Conservation (phyloP, 2,888 invertebrate species). For the Mesochorus sp. region DNA sequence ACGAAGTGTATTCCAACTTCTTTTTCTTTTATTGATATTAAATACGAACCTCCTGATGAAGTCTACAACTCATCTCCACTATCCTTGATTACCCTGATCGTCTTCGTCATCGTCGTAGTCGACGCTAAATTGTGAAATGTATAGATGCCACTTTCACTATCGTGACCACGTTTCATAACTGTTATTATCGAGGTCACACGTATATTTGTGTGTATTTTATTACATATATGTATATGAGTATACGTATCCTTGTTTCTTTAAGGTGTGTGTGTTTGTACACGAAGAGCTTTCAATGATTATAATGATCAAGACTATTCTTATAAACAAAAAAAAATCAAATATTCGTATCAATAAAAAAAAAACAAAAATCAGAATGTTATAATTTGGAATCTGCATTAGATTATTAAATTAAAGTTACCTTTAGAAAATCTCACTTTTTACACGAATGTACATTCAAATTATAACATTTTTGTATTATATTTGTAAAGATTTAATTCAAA, state of each 20-base stretch:
- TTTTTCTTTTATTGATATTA: background rate
- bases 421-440: no score
- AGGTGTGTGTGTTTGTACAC: conserved; percentile 14
- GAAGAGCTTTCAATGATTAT: conserved; percentile 16
- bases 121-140: conserved; percentile 77
- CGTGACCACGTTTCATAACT: conserved; percentile 82
- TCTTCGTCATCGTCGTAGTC: conserved; percentile 59
- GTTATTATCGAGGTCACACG: conserved; percentile 81
- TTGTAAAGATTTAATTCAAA: no score
- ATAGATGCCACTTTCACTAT: conserved; percentile 81
- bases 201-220: conserved; percentile 60
- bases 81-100: conserved; percentile 30
- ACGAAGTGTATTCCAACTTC: background rate
- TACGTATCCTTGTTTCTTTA: background rate
- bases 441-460: no score
- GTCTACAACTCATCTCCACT: conserved; percentile 14
- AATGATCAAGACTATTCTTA: no score
- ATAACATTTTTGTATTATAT: no score
- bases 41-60: background rate
- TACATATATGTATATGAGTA: conserved; percentile 5
- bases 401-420: no score
- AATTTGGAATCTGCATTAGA: no score
- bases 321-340: no score
- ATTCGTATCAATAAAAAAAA: no score
- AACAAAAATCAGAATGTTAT: no score